A percentile compares a stretch with the other conserved stretches of the same genome.
Evolutionary conservation across 2,888 invertebrate genomes (phyloP).

Genomic region (Cephonodes hylas): DNA sequence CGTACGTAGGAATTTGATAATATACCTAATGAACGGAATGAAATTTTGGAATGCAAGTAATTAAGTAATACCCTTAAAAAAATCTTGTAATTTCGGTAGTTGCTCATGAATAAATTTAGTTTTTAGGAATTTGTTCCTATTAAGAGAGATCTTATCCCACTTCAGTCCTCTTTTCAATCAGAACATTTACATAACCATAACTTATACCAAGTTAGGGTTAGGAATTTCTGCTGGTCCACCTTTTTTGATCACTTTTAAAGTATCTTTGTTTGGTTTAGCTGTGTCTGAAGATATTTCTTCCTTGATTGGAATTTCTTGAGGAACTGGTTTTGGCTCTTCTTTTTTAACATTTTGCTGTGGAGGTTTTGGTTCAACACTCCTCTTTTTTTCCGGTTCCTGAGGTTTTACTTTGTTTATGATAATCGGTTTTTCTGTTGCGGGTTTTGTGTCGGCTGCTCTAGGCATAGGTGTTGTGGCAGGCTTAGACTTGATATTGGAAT

Average conservation of each 20-base stretch:
- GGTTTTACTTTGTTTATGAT: slow-evolving; percentile 17
- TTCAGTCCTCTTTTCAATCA: slow-evolving; percentile 24
- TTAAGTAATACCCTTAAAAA: not conserved
- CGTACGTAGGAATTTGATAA: not conserved
- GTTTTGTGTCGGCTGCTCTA: not conserved
- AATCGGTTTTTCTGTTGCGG: not conserved
- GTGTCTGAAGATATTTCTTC: slow-evolving; percentile 80
- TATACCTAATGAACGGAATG: slow-evolving; percentile 1
- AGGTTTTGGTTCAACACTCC: slow-evolving; percentile 24
- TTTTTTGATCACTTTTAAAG: slow-evolving; percentile 82
- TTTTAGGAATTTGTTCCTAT: not conserved
- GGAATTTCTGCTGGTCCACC: slow-evolving; percentile 77
- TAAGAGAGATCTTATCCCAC: no score
- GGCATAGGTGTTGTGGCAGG: slow-evolving; percentile 18
- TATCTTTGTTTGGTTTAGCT: slow-evolving; percentile 74
- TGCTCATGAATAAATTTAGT: not conserved
- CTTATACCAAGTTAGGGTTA: slow-evolving; percentile 48
- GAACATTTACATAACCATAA: slow-evolving; percentile 23
- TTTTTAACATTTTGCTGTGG: slow-evolving; percentile 11
- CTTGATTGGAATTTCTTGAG: slow-evolving; percentile 70
- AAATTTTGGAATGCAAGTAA: slow-evolving; percentile 11
- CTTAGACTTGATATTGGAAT: slow-evolving; percentile 21
- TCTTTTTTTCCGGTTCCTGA: slow-evolving; percentile 26
- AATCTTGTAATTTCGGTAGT: not conserved
- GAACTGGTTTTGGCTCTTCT: slow-evolving; percentile 25